Percentiles rank a stretch among this genome's conserved stretches.
These are phyloP conservation scores for Pomacea maculata DNA, from an alignment of 1,140 invertebrate genomes.

Conservation along the genomic window DNA sequence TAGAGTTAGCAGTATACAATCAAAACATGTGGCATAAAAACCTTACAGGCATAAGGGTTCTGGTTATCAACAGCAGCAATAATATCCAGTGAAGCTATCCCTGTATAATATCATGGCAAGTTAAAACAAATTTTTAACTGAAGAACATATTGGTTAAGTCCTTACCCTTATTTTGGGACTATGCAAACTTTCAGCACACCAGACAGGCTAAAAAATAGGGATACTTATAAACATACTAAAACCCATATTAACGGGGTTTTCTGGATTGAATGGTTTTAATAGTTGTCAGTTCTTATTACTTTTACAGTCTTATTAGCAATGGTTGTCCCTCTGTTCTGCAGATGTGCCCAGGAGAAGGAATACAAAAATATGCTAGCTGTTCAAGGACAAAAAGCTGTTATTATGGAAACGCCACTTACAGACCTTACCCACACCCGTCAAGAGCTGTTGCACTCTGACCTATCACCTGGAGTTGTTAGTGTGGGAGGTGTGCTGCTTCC, in stretches of 20 bases:
- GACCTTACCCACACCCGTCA: slow-evolving; percentile 17
- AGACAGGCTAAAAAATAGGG: not conserved
- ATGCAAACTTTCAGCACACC: not conserved
- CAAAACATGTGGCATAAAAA: too few species aligned
- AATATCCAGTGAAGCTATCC: too few species aligned
- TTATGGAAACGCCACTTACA: slow-evolving; percentile 1
- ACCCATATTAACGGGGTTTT: too few species aligned
- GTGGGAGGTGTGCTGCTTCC: slow-evolving; percentile 41
- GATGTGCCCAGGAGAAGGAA: slow-evolving; percentile 2
- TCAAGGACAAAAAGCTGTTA: slow-evolving; percentile 1
- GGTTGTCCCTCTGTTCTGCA: not conserved
- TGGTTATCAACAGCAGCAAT: too few species aligned
- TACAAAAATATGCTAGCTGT: not conserved
- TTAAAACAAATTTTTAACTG: too few species aligned
- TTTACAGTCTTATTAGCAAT: not conserved
- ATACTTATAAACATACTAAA: not conserved
- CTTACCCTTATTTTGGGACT: not conserved
- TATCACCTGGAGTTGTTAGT: slow-evolving; percentile 33
- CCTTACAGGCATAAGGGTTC: too few species aligned
- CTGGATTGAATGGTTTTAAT: too few species aligned
- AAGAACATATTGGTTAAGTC: not conserved
- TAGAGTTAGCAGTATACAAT: too few species aligned
- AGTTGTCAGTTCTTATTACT: too few species aligned
- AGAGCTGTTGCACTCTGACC: slow-evolving; percentile 18
- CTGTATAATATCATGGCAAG: too few species aligned